These are phyloP conservation scores for Zaprionus davidi DNA, from an alignment of 1,140 invertebrate genomes.

Conservation along the genomic window DNA sequence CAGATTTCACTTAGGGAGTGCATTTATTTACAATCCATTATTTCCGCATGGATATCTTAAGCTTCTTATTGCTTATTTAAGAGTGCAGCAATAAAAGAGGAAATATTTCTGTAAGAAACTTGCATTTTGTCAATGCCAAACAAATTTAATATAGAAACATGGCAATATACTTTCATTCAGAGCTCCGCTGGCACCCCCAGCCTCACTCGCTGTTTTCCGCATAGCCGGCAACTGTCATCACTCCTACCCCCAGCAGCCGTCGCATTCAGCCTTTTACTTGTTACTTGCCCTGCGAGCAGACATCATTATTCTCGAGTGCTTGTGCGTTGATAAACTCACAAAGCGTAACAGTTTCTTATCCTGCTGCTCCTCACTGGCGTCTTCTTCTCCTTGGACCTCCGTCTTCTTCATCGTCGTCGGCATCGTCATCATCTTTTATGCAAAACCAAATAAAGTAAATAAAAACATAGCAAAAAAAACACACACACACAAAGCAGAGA, in stretches of 20 bases:
- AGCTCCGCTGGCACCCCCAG: not conserved
- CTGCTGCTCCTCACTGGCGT: slow-evolving; percentile 27
- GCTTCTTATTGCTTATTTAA: slow-evolving; percentile 15
- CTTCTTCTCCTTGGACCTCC: slow-evolving; percentile 43
- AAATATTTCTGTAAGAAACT: slow-evolving; percentile 3
- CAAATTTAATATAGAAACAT: slow-evolving; percentile 35
- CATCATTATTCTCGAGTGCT: slow-evolving; percentile 76
- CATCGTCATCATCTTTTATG: slow-evolving; percentile 71
- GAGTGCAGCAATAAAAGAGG: slow-evolving; percentile 25
- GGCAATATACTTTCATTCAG: slow-evolving; percentile 31
- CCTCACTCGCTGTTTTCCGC: slow-evolving; percentile 5
- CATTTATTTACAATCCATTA: slow-evolving; percentile 18
- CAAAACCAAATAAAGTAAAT: slow-evolving; percentile 73
- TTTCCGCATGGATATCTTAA: slow-evolving; percentile 6
- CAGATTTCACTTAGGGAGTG: not conserved
- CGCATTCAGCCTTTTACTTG: slow-evolving; percentile 44
- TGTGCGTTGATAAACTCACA: slow-evolving; percentile 76
- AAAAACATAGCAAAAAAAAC: slow-evolving; percentile 53
- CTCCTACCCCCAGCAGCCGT: not conserved
- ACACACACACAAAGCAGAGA: not conserved
- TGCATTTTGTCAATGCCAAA: slow-evolving; percentile 30
- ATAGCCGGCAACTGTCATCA: not conserved
- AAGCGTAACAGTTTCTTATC: slow-evolving; percentile 54
- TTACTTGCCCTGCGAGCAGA: slow-evolving; percentile 53
- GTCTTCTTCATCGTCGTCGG: slow-evolving; percentile 3